Base-by-base conservation (phyloP, 2,888 invertebrate species). In the Amphipyra berbera region DNA sequence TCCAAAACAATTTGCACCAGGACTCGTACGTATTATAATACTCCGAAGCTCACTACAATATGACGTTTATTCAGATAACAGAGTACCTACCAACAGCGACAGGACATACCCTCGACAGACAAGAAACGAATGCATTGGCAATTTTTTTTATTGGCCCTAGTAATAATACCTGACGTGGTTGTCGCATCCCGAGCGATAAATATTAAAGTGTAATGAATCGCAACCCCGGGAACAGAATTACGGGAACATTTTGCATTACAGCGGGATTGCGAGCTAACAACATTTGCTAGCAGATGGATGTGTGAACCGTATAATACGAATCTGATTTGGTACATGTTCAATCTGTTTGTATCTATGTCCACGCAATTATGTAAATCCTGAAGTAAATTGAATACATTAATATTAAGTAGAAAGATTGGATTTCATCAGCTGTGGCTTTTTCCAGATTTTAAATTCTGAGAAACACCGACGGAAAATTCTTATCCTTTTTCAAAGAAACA, bases 211-310 rank as follows among this genome's bases (percentile, higher is more conserved):
- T 78, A 81, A 82, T 80, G 76, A 83, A 82, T 81, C 74, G 72
- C 58, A 61, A 55, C 14, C 35, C 57, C 61, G 57, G 70, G 61
- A 49, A 57, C 54, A 56, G 61, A 61, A 77, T 78, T 71, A 78
- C 61, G 53, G 55, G 61, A 53, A 69, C 63, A 68, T 73, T 79
- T 79, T 68, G 63, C 72, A 76, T 77, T 77, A 81, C 72, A 62
- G 58, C 73, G 72, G 69, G 79, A 84, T 87, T 84, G 82, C 72
- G 61, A 73, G 71, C 69, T 86, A 86, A 87, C 78, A 68, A 73
- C 64, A 71, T 88, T 87, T 82, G 68, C 63, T 52, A 68, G 72
- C 75, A 82, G 82, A 82, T 84, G 78, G 62, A 67, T 69, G 64
- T 75, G 74, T 69, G 66, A 65, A 64, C 64, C 75, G 74, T 76